Conservation (phyloP, 2,797 vertebrate species). For the Sebastes taczanowskii region DNA sequence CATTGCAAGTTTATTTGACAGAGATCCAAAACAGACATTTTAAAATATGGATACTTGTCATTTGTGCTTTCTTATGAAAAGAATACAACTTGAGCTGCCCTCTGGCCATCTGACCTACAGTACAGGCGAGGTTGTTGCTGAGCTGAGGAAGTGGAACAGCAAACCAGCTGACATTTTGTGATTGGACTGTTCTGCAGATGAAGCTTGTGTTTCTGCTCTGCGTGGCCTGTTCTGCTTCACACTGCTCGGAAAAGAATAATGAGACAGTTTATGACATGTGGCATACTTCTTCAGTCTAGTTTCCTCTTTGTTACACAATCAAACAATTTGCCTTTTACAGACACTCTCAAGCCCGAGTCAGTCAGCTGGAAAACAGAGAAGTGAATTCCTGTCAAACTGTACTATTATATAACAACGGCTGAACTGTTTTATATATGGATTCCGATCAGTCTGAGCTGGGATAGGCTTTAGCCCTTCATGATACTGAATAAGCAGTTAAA, state of each 20-base stretch:
- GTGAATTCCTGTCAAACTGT: background rate
- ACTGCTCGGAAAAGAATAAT: conserved; percentile 12
- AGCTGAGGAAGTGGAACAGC: conserved; percentile 4
- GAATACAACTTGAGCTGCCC: background rate
- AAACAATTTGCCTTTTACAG: conserved; percentile 1
- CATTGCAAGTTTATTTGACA: background rate
- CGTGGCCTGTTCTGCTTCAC: background rate
- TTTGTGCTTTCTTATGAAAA: background rate
- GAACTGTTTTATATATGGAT: background rate
- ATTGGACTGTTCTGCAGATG: conserved; percentile 19
- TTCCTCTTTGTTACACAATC: conserved; percentile 7
- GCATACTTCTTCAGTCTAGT: background rate
- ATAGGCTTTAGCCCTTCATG: background rate
- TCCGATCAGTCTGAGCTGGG: background rate
- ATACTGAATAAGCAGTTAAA: background rate
- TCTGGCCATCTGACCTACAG: background rate
- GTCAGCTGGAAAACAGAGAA: conserved; percentile 14
- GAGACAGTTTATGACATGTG: conserved; percentile 6
- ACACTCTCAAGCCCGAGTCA: background rate
- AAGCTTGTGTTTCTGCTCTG: conserved; percentile 15
- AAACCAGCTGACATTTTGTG: conserved; percentile 21
- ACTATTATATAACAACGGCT: background rate
- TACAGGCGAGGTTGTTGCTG: background rate
- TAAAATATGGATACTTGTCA: background rate
- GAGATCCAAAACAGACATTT: background rate